Base-by-base conservation (phyloP, 2,888 invertebrate genomes). In the Rhamnusium bicolor region DNA sequence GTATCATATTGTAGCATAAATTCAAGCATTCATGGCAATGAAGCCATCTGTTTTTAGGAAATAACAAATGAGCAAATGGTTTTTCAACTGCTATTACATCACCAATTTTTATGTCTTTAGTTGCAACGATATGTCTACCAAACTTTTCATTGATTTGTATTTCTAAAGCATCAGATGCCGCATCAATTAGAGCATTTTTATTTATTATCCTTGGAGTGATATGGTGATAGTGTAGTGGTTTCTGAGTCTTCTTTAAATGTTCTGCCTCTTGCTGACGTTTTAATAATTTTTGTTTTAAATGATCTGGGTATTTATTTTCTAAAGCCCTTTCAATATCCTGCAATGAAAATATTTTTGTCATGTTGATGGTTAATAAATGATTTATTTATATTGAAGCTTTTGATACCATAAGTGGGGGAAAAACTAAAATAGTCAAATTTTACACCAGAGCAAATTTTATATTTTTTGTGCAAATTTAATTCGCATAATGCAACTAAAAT, bases 41-140 rank as follows among this genome's bases (percentile, higher is more conserved):
- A 16, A 90, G 90, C 27, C 89, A 84, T 66, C 87, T 86, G 80
- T 90, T 90, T 8, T 90, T 85, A 53, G 14, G 27, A 40, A 90
- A 89, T 12, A 94, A 84, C 0, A 92, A 87, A 1, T 90, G 89
- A 10, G 91, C 89, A 85, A 92, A 96, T 0, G 96, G 94, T 67
- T 93, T 90, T 87, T 97, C 97, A 54, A 93, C 89, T 2, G 91
- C 92, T 27, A 97, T 85, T 6, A 96, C 88, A 85, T 96, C 95
- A 60, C 95, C 95, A 0, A 94, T 91, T 77, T 89, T 85, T 71
- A 95, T 91, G 82, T 93, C 90, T 70, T 90, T 90, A 18, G 89
- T 91, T 0, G 95, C 93, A 63, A 93, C 87, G 3, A 96, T 89
- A 85, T 93, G 93, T 53, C 95, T 90, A 0, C 96, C 96, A 87